Evolutionary conservation across 64 coral and sea anemone species (phyloP), one percentile per base, ranked within the genome.

Genomic region (Catalaphyllia jardinei): DNA sequence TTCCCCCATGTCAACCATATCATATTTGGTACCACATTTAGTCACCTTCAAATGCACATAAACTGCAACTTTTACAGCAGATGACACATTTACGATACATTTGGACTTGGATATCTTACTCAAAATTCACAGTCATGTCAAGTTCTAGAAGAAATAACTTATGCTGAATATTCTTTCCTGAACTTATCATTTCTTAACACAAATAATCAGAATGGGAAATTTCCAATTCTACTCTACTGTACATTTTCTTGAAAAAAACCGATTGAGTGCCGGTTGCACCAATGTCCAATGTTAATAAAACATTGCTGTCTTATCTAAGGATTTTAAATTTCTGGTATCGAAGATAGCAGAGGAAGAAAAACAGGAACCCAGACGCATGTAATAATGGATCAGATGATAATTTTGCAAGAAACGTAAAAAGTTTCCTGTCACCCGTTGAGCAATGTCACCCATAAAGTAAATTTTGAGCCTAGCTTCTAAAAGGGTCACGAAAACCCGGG

Each of bases 331-430:
- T 77, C 49, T 15, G 49, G 19, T 8, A 77, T 77, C 31, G 52
- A 19, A 77, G 74, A 77, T 77, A 50, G 31, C 38, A 24, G 38
- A 77, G 20, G 38, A 42, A 57, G 18, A 77, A 77, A 77, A 35
- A 77, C 74, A 42, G 38, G 74, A 77, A 24, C 33, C 74, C 19
- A 77, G 4, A 77, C 20, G 9, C 33, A 77, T 46, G 31, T n/a
- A 24, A 49, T 42, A 77, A 22, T 69, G 65, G 19, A 69, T 69
- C 65, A 25, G 65, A 69, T 69, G 65, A 69, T 69, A 24, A 50
- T 77, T 77, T 77, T n/a, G 19, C 74, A 46, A 77, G 74, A 42
- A 73, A 49, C 74, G 65, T 24, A 69, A 52, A 77, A 11, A 77
- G 35, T 51, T 77, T 77, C 74, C 74, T 77, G 74, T 77, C 74